Conservation (phyloP, 1,140 invertebrate genomes). For the Drosophila mauritiana region DNA sequence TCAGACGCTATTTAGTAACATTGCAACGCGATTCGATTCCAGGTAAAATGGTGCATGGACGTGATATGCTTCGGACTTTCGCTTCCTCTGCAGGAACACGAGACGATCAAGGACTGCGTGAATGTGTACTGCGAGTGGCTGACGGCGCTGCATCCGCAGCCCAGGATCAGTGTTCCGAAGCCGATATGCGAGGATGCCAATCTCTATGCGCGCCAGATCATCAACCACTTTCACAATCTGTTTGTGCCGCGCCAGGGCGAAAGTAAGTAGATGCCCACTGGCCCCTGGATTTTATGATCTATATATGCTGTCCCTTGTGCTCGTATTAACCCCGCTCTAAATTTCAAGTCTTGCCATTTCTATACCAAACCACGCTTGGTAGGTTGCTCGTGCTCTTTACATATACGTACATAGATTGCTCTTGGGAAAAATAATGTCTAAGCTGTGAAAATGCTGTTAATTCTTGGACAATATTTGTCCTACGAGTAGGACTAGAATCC, state of each 20-base stretch:
- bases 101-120: conserved; percentile 97
- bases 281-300: not conserved
- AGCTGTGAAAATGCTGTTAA: not conserved
- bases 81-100: conserved; percentile 94
- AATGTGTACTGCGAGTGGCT: conserved; percentile 99
- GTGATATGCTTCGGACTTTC: conserved; percentile 97
- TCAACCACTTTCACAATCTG: conserved; percentile 96
- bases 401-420: not conserved
- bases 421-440: not conserved
- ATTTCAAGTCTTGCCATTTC: conserved; percentile 93
- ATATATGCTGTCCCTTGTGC: conserved; percentile 1
- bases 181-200: conserved; percentile 95
- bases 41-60: conserved; percentile 84
- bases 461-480: not conserved
- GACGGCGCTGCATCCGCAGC: conserved; percentile 92
- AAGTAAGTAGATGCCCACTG: conserved; percentile 87
- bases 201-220: conserved; percentile 95
- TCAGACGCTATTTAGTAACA: no score
- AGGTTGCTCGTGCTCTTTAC: conserved; percentile 83
- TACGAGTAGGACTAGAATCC: no score
- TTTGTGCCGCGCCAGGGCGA: conserved; percentile 97
- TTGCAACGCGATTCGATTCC: not conserved
- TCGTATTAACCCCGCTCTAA: conserved; percentile 32
- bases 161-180: conserved; percentile 93
- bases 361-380: conserved; percentile 94